Conservation (phyloP, 2,797 vertebrate genomes). For the Rhincodon typus region DNA sequence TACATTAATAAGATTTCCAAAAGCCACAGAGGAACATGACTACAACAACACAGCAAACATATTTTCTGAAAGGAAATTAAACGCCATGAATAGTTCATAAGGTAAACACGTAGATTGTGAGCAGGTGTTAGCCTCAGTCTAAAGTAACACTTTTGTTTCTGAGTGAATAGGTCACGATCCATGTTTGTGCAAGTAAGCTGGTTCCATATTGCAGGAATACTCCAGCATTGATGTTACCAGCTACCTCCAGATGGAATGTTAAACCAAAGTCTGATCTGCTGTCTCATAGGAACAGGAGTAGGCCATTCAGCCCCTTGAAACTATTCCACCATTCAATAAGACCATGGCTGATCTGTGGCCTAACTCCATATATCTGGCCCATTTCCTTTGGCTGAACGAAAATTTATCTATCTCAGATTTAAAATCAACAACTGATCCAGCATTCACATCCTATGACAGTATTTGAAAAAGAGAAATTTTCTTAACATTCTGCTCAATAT, state of each 20-base stretch:
- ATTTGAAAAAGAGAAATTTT: neutral
- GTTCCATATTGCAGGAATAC: neutral
- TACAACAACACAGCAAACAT: neutral
- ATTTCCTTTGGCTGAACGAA: no score
- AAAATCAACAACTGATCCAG: no score
- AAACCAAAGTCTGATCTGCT: neutral
- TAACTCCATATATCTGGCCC: no score
- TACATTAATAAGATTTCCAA: neutral
- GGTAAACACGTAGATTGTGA: neutral
- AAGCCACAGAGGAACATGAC: neutral
- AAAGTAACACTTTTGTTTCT: neutral
- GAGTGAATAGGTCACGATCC: no score
- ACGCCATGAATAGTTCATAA: neutral
- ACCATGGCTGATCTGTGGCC: no score
- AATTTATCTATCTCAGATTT: no score
- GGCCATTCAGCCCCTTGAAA: no score
- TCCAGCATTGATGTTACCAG: neutral
- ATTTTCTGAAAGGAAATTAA: neutral
- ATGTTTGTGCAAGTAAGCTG: neutral
- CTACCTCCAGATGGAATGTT: neutral
- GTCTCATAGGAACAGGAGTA: neutral
- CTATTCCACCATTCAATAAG: no score
- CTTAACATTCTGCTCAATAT: neutral
- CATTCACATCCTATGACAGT: no score
- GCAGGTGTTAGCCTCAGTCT: neutral